phyloP scores from a whole-genome alignment of 2,888 invertebrate species.

The Scaptodrosophila latifasciaeformis region DNA sequence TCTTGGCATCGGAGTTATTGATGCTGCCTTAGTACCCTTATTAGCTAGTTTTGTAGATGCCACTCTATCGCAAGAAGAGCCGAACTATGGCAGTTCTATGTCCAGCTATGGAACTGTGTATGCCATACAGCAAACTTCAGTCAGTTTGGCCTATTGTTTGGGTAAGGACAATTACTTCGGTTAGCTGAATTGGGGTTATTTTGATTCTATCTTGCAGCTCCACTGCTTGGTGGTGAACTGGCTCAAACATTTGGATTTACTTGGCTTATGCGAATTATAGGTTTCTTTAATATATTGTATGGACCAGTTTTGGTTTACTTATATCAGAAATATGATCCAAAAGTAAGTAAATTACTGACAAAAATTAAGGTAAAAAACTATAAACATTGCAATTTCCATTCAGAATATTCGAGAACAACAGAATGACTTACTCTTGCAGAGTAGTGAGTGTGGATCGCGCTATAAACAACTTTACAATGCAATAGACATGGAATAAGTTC shows the following conservation, averaged over 20 bases:
- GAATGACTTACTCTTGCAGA: conserved; percentile 70
- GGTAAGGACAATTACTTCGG: conserved; percentile 78
- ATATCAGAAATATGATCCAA: conserved; percentile 70
- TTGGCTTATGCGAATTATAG: conserved; percentile 84
- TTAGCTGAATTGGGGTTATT: background rate
- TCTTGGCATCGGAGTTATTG: conserved; percentile 86
- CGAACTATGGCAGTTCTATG: conserved; percentile 43
- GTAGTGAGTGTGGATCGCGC: conserved; percentile 59
- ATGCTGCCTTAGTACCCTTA: conserved; percentile 86
- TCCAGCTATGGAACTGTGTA: conserved; percentile 88
- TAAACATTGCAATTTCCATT: background rate
- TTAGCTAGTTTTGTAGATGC: conserved; percentile 83
- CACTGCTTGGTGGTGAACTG: conserved; percentile 83
- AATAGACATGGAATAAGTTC: conserved; percentile 66
- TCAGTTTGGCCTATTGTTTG: conserved; percentile 86
- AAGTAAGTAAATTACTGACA: conserved; percentile 45
- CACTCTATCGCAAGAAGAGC: conserved; percentile 70
- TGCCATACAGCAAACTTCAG: conserved; percentile 87
- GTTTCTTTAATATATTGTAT: conserved; percentile 81
- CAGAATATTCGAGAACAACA: conserved; percentile 63
- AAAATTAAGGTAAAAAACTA: background rate
- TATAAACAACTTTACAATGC: conserved; percentile 74
- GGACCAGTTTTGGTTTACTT: conserved; percentile 79
- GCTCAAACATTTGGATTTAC: conserved; percentile 83
- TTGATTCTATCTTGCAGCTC: conserved; percentile 77